These are phyloP conservation scores for Tenualosa thibaudeaui DNA, from an alignment of 2,797 vertebrate genomes.

Conservation along the genomic window DNA sequence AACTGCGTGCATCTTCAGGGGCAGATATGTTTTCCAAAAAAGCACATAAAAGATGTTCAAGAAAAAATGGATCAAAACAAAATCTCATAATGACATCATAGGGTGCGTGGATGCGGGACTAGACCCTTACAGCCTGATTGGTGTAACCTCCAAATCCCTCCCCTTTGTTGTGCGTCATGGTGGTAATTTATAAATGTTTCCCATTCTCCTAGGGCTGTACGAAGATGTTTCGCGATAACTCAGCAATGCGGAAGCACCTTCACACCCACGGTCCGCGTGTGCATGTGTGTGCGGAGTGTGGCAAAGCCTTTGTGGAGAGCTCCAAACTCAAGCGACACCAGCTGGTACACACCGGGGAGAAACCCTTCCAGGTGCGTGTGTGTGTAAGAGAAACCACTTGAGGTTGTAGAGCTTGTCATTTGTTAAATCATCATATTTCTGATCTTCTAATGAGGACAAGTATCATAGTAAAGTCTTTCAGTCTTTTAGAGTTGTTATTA, in stretches of 20 bases:
- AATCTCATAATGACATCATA: no score
- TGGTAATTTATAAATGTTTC: constrained; percentile 18
- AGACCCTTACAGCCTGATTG: background rate
- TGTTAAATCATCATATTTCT: background rate
- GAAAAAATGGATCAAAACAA: no score
- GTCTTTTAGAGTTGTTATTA: no score
- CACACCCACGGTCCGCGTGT: constrained; percentile 97
- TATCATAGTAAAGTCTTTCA: no score
- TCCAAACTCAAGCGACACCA: constrained; percentile 98
- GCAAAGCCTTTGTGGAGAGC: constrained; percentile 98
- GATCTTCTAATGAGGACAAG: background rate
- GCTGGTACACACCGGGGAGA: constrained; percentile 98
- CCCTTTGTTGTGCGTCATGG: background rate
- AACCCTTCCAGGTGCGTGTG: constrained; percentile 91
- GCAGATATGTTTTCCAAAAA: no score
- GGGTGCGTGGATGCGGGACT: no score
- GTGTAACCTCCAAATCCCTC: background rate
- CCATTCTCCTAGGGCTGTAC: constrained; percentile 86
- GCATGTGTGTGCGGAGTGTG: constrained; percentile 98
- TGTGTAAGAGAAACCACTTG: background rate
- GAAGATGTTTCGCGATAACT: constrained; percentile 99
- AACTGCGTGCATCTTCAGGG: no score
- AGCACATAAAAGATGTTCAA: no score
- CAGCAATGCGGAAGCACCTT: constrained; percentile 98
- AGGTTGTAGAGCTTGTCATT: background rate